Evolutionary conservation across 2,797 vertebrate species (phyloP), one percentile per base, ranked within the genome.

Genomic region (Melanotaenia parkinsoni): DNA sequence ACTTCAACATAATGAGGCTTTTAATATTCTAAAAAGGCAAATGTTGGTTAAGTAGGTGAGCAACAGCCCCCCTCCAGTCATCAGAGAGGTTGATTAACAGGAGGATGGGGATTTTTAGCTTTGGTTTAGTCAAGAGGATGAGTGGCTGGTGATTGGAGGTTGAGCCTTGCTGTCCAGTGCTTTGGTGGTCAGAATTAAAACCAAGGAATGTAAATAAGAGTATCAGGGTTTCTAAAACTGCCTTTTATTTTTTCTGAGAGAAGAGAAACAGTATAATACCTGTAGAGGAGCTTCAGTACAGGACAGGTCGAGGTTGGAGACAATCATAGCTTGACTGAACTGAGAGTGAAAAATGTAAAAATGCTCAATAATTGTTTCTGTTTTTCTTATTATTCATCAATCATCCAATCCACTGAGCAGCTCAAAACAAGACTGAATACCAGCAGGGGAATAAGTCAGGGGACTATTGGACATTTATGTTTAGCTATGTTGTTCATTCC

Each of bases 1-100:
- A 79, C 60, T 76, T 76, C 72, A 77, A 63, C 72, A 78, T 91
- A 73, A 81, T 68, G 59, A 74, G 76, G 67, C 74, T 78, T 81
- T 83, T 70, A 73, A 79, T 77, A 77, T 74, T 82, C 71, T 74
- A 73, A 74, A 61, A 43, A 82, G 72, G 60, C 35, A 70, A 81
- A 76, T 61, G 59, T 66, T 68, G 67, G 62, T 28, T 43, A 70
- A 73, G 79, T 80, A 73, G 75, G 60, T 80, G 73, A 81, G 74
- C 70, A 76, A 66, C 75, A 58, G 32, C 74, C 74, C 75, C 43
- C 70, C 72, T 70, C 45, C 20, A 82, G 70, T 78, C 70, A 80
- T 89, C 85, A 80, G 50, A 74, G 69, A 71, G 87, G 85, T 81
- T 88, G 86, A 92, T 91, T 86, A 83, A 72, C 54, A 71, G 73